phyloP scores from a whole-genome alignment of 1,140 invertebrate species.

The Diploscapter pachys region DNA sequence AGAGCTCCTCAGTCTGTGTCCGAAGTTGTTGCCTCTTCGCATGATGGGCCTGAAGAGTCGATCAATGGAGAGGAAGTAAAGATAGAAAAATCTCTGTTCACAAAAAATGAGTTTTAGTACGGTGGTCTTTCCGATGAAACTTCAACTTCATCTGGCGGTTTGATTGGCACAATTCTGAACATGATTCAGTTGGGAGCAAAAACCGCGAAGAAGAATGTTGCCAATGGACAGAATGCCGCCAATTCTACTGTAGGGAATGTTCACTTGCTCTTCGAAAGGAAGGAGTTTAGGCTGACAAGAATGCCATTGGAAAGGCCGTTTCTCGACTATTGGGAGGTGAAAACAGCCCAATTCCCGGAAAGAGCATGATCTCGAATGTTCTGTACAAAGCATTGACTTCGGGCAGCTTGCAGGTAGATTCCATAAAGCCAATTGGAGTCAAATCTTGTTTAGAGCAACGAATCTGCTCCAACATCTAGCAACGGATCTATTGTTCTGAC shows the following conservation, averaged over 20 bases:
- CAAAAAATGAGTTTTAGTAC: conserved; percentile 41
- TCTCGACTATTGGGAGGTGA: conserved; percentile 49
- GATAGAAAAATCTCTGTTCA: background rate
- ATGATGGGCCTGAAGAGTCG: conserved; percentile 7
- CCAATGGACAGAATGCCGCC: conserved; percentile 42
- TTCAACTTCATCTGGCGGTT: conserved; percentile 47
- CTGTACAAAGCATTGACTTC: conserved; percentile 57
- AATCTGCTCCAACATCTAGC: background rate
- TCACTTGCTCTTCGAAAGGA: background rate
- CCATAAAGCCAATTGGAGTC: background rate
- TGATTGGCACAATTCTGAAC: conserved; percentile 57
- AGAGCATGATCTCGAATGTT: conserved; percentile 53
- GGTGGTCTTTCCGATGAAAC: conserved; percentile 52
- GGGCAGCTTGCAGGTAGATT: conserved; percentile 46
- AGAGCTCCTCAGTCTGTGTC: conserved; percentile 50
- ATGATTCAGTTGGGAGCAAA: conserved; percentile 46
- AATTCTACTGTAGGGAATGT: too few species aligned
- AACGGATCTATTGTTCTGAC: conserved; percentile 47
- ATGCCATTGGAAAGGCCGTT: conserved; percentile 48
- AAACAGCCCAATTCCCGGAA: conserved; percentile 54
- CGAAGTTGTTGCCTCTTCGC: conserved; percentile 38
- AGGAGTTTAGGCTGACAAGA: conserved; percentile 8
- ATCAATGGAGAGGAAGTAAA: conserved; percentile 42
- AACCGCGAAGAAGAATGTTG: conserved; percentile 6
- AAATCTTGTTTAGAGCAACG: conserved; percentile 18